phyloP scores from a whole-genome alignment of 23 tunicate species.

The Halocynthia roretzi region DNA sequence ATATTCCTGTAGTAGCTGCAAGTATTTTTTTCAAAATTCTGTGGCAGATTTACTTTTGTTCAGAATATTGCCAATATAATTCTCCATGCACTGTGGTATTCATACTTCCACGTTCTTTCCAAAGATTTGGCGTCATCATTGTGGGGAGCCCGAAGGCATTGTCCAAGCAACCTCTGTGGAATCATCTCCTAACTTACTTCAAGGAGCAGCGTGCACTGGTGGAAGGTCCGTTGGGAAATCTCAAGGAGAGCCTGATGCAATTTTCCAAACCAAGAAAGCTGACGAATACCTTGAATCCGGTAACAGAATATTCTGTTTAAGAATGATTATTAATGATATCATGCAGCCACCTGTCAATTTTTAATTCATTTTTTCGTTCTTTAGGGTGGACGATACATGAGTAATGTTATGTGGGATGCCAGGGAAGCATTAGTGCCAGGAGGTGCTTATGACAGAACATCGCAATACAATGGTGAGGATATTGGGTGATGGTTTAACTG shows the following conservation, averaged over 20 bases:
- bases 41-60: neutral
- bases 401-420: slow-evolving; percentile 98
- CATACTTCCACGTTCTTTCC: neutral
- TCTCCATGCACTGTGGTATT: neutral
- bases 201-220: slow-evolving; percentile 90
- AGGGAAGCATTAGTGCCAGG: slow-evolving; percentile 93
- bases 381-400: slow-evolving; percentile 90
- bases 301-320: slow-evolving; percentile 6
- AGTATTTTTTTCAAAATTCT: neutral
- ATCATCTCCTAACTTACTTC: slow-evolving; percentile 87
- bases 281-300: slow-evolving; percentile 85
- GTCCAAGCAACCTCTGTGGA: slow-evolving; percentile 95
- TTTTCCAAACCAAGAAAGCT: slow-evolving; percentile 91
- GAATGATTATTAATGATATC: too few relatives aligned
- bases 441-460: slow-evolving; percentile 74
- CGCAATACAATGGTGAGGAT: slow-evolving; percentile 56
- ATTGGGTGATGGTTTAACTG: too few relatives aligned
- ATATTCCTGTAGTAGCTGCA: too few relatives aligned
- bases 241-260: slow-evolving; percentile 94
- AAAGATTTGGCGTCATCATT: slow-evolving; percentile 85
- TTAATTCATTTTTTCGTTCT: neutral
- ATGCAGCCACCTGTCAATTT: too few relatives aligned
- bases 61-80: neutral
- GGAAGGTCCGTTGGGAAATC: slow-evolving; percentile 86
- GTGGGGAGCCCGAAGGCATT: slow-evolving; percentile 96